These are phyloP conservation scores for Myopa tessellatipennis DNA, from an alignment of 2,888 invertebrate species.

Conservation along the genomic window DNA sequence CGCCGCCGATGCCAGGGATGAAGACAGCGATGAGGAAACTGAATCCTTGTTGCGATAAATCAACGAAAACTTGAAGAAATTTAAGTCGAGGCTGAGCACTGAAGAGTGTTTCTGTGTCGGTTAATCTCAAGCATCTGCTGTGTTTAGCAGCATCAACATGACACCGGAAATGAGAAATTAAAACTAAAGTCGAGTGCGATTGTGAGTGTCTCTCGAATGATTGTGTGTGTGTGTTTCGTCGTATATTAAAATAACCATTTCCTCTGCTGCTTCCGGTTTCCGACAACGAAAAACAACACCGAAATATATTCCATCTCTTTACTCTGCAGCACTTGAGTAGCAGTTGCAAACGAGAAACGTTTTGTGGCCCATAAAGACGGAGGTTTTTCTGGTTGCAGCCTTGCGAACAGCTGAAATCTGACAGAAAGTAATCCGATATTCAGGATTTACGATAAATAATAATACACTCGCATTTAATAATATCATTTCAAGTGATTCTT, in stretches of 20 bases:
- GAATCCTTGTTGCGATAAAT: neutral
- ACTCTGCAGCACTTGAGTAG: neutral
- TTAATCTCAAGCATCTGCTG: neutral
- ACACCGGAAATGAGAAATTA: slow-evolving; percentile 16
- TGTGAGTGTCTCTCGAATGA: neutral
- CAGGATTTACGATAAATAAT: no score
- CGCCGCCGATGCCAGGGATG: neutral
- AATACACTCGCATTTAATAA: no score
- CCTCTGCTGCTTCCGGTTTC: neutral
- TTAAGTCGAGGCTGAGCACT: neutral
- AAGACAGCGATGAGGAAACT: slow-evolving; percentile 9
- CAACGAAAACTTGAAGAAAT: neutral
- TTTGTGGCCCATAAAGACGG: slow-evolving; percentile 14
- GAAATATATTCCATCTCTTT: no score
- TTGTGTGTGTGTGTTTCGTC: neutral
- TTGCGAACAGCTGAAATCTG: no score
- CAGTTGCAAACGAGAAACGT: neutral
- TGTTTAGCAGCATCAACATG: slow-evolving; percentile 9
- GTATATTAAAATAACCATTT: slow-evolving; percentile 3
- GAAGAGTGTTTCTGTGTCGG: neutral
- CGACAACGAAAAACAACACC: neutral
- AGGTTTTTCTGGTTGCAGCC: no score
- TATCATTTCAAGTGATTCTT: no score
- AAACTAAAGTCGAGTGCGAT: neutral
- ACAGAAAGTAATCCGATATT: no score